Conservation (phyloP, 2,888 invertebrate species). For the Sialis lutaria region DNA sequence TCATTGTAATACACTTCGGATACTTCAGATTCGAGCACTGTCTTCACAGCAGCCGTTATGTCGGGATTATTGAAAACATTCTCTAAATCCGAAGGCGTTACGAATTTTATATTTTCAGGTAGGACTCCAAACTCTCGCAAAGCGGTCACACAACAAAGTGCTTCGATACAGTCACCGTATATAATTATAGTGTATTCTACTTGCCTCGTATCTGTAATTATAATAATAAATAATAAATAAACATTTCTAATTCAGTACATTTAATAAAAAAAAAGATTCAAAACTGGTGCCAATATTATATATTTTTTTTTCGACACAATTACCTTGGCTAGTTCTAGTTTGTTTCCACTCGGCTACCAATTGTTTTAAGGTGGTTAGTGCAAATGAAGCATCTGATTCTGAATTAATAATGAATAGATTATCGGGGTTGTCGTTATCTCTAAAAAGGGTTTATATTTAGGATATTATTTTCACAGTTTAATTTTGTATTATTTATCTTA, state of each 20-base stretch:
- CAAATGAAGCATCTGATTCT: slow-evolving; percentile 31
- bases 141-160: slow-evolving; percentile 45
- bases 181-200: slow-evolving; percentile 34
- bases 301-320: too few species aligned
- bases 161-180: slow-evolving; percentile 47
- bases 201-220: too few species aligned
- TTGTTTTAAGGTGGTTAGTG: slow-evolving; percentile 22
- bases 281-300: too few species aligned
- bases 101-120: slow-evolving; percentile 35
- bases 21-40: slow-evolving; percentile 24
- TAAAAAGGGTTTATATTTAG: too few species aligned
- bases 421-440: slow-evolving; percentile 24
- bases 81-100: slow-evolving; percentile 30
- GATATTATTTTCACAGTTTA: too few species aligned
- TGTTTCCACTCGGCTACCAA: slow-evolving; percentile 11
- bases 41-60: slow-evolving; percentile 32
- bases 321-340: too few species aligned
- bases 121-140: slow-evolving; percentile 39
- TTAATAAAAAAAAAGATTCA: too few species aligned
- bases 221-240: too few species aligned
- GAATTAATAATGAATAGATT: slow-evolving; percentile 46
- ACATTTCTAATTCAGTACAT: too few species aligned
- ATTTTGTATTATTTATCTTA: too few species aligned
- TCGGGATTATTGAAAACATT: slow-evolving; percentile 22
- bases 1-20: slow-evolving; percentile 30